These are phyloP conservation scores for Spilosoma lubricipeda DNA, from an alignment of 2,888 invertebrate species.

Conservation along the genomic window DNA sequence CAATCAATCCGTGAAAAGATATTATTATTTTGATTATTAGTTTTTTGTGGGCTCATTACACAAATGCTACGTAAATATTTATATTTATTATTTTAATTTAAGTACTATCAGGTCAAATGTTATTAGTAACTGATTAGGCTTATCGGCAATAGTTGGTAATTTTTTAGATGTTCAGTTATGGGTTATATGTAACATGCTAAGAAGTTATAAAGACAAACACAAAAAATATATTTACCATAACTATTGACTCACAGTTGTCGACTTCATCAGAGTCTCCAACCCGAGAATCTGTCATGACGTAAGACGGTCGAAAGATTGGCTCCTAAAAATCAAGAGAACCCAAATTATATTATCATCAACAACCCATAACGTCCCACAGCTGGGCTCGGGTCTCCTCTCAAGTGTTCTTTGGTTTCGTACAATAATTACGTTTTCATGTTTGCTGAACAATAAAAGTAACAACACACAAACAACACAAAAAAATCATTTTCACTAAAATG, in stretches of 20 bases:
- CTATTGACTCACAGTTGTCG: constrained; percentile 65
- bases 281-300: constrained; percentile 63
- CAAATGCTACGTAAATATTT: not conserved
- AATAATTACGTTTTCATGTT: not conserved
- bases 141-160: not conserved
- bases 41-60: not conserved
- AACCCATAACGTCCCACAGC: too few relatives aligned
- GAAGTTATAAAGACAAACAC: not conserved
- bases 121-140: not conserved
- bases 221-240: constrained; percentile 60
- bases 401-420: not conserved
- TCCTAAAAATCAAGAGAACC: constrained; percentile 58
- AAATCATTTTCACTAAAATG: not conserved
- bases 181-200: not conserved
- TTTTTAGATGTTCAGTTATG: not conserved
- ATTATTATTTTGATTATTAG: not conserved
- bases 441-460: not conserved
- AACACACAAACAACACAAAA: too few relatives aligned
- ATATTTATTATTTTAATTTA: not conserved
- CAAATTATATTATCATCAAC: not conserved
- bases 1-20: too few relatives aligned
- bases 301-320: constrained; percentile 57
- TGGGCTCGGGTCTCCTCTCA: too few relatives aligned
- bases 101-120: not conserved
- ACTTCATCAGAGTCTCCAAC: constrained; percentile 67